Evolutionary conservation across 1,140 invertebrate genomes (phyloP).

Genomic region (Listronotus oregonensis): DNA sequence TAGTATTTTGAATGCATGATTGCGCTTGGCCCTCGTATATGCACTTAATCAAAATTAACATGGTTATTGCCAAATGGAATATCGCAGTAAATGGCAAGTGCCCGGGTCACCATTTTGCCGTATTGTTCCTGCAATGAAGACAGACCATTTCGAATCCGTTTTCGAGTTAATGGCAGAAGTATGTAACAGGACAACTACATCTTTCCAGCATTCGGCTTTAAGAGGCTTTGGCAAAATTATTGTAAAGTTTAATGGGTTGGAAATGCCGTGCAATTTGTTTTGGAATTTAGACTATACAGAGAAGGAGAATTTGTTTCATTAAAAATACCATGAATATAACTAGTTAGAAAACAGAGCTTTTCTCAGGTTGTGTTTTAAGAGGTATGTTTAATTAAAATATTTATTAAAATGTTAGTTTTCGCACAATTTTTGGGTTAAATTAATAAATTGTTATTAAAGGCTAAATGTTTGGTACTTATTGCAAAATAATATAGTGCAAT

Average conservation of each 20-base stretch:
- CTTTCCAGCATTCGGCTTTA: constrained; percentile 28
- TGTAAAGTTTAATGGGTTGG: constrained; percentile 23
- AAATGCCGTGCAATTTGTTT: constrained; percentile 25
- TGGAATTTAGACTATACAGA: constrained; percentile 13
- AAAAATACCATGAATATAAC: constrained; percentile 8
- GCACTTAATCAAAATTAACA: no score
- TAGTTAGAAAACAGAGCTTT: no score
- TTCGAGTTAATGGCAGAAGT: constrained; percentile 28
- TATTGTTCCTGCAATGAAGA: constrained; percentile 16
- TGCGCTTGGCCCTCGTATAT: no score
- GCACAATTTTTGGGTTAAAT: no score
- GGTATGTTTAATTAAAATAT: no score
- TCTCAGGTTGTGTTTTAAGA: no score
- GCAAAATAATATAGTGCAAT: no score
- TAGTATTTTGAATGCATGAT: no score
- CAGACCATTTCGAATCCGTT: constrained; percentile 8
- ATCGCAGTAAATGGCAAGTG: constrained; percentile 11
- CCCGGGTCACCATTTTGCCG: constrained; percentile 5
- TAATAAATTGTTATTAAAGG: no score
- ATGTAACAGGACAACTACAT: constrained; percentile 29
- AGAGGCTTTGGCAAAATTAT: constrained; percentile 27
- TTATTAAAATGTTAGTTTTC: no score
- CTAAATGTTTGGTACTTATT: no score
- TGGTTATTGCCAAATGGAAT: constrained; percentile 13
- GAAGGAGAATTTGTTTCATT: constrained; percentile 15